A percentile compares a stretch with the other conserved stretches of the same genome.
These are phyloP conservation scores for Megatriorchis doriae DNA, from an alignment of 2,113 vertebrate species.

Conservation along the genomic window DNA sequence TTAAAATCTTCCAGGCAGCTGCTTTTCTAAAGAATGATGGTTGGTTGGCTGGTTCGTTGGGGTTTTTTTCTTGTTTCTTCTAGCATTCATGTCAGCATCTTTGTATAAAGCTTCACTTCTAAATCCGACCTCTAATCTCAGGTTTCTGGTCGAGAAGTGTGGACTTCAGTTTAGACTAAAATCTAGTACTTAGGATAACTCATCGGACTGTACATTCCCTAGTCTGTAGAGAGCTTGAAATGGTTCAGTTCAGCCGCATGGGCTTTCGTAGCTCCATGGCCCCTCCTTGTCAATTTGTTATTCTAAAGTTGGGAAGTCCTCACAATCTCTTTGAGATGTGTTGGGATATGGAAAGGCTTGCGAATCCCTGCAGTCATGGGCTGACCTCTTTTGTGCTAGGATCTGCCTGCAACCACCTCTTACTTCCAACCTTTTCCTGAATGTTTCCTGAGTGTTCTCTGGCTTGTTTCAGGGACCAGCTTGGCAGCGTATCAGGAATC, in stretches of 20 bases:
- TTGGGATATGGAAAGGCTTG: not conserved
- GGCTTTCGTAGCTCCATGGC: accelerated
- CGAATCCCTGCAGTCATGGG: not conserved
- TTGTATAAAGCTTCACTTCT: not conserved
- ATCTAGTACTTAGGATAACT: not conserved
- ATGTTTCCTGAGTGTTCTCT: not conserved
- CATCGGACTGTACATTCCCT: not conserved
- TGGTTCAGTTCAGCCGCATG: not conserved
- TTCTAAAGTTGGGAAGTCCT: not conserved
- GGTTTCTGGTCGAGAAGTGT: not conserved
- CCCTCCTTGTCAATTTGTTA: not conserved
- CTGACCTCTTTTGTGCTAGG: not conserved
- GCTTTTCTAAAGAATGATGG: not conserved
- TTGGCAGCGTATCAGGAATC: not conserved
- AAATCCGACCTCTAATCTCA: not conserved
- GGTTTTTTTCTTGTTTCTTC: not conserved
- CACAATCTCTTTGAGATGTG: not conserved
- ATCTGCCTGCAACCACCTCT: not conserved
- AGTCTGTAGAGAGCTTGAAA: not conserved
- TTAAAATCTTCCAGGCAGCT: not conserved
- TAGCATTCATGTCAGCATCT: not conserved
- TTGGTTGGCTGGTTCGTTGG: not conserved
- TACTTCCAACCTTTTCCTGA: not conserved
- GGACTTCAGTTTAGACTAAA: not conserved
- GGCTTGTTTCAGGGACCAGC: slow-evolving; percentile 36